Evolutionary conservation across 2,113 vertebrate species (phyloP), one percentile per base, ranked within the genome.

Genomic region (Sinocyclocheilus anshuiensis): DNA sequence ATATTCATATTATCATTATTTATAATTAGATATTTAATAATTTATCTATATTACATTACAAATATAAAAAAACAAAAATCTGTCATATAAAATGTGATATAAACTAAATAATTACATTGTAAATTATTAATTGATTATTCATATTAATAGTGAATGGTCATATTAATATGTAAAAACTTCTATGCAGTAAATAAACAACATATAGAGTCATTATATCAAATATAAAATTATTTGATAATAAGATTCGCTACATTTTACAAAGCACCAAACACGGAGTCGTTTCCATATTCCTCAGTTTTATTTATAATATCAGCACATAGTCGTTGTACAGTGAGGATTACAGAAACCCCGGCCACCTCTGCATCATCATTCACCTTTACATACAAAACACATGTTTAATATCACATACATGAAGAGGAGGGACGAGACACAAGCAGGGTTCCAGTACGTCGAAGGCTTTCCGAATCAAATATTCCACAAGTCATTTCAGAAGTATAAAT

Each of bases 281-380:
- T 63, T 77, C 29, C 45, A 71, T 69, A 65, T 36, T 55, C 75
- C 81, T 83, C 81, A 83, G 65, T 53, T 83, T 83, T 77, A 77
- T 88, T 87, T 87, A 67, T 94, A 93, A 94, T 88, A 96, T 95
- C 95, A 94, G 94, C 90, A 95, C 93, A 94, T 65, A 87, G 55
- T 96, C 95, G 95, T 93, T 96, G 95, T 96, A 97, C 95, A 96
- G 95, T 94, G 94, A 96, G 94, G 94, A 93, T 91, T 45, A 86
- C 85, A 87, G 86, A 77, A 88, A 81, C 59, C 81, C 81, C 26
- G 69, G 10, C 42, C 80, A 83, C 48, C 67, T 74, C 81, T 74
- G 67, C 67, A 39, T 69, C 57, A 63, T 80, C 65, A 71, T 71
- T 87, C 55, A 72, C 69, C 91, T 92, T 87, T 89, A 92, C 83